Conservation (phyloP, 2,888 invertebrate species). For the Geophilus truncorum region DNA sequence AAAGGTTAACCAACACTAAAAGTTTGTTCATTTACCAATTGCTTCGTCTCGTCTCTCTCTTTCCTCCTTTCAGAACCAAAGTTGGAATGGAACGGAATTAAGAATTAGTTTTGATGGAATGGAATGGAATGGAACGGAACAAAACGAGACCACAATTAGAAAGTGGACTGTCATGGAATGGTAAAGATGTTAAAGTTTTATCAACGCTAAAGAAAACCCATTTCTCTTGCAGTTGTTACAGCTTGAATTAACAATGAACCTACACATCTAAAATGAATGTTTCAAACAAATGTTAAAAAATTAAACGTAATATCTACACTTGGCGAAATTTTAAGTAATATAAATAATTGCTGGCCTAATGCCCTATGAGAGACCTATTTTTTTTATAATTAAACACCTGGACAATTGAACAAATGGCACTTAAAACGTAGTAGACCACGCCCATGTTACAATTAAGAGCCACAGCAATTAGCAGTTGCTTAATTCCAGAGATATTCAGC, state of each 20-base stretch:
- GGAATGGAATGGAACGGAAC: no score
- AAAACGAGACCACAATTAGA: not conserved
- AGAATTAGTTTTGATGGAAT: constrained; percentile 11
- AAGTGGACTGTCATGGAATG: not conserved
- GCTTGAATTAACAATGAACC: no score
- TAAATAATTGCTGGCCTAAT: not conserved
- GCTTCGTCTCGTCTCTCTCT: not conserved
- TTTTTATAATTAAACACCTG: constrained; percentile 20
- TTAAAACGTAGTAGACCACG: not conserved
- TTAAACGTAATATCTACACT: not conserved
- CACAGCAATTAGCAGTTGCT: not conserved
- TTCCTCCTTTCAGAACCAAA: not conserved
- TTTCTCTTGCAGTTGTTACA: no score
- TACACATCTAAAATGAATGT: no score
- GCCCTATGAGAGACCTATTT: not conserved
- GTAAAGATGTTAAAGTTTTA: not conserved
- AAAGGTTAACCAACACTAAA: constrained; percentile 20
- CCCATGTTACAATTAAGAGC: constrained; percentile 20
- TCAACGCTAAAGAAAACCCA: not conserved
- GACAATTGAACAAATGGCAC: constrained; percentile 15
- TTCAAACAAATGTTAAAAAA: no score
- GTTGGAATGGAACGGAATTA: not conserved
- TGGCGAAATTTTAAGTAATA: constrained; percentile 3
- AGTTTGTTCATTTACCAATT: constrained; percentile 16
- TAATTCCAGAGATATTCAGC: not conserved